Base-by-base conservation (phyloP, 2,113 vertebrate genomes). In the Sebastes schlegelii region DNA sequence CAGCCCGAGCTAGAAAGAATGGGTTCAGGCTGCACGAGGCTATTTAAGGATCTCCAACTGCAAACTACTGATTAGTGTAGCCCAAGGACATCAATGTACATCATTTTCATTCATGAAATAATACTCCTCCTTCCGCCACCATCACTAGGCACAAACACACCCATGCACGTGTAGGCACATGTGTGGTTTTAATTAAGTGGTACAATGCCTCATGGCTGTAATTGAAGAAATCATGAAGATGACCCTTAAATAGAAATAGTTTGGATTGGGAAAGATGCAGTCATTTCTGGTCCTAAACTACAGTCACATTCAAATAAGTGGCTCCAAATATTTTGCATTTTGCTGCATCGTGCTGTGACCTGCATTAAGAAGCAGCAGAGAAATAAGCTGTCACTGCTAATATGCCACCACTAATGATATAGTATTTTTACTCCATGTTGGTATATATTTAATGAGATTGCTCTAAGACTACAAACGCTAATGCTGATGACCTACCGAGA, bases 51-150 rank as follows among this genome's bases (percentile, higher is more conserved):
- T 70, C 51, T 87, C 74, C 80, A 77, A n/a, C 79, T 91, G 83
- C 73, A 85, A 34, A 55, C 69, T 17, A 23, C 73, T 85, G 86
- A 92, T 91, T 80, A 69, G 71, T 83, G 72, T 54, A 21, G 54
- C 87, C 43, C 23, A 68, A 82, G 77, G 79, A 85, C 80, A 80
- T 80, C 63, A 84, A 17, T 76, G 85, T 71, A 82, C 77, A 68
- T 54, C 19, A 82, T 88, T 88, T 87, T 70, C 81, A 89, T 90
- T 89, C 77, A 90, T 78, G 77, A 89, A 89, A 83, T 86, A 70
- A 51, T 34, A 61, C 14, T 34, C 68, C 26, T 49, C 61, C 26
- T 64, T 69, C 61, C 43, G 51, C 74, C 69, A 40, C 19, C 19
- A 13, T 61, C 48, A 46, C 79, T 71, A 13, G 19, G 62, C 58